Evolutionary conservation across 2,113 vertebrate genomes (phyloP).

Genomic region (Sarotherodon lohbergeri): DNA sequence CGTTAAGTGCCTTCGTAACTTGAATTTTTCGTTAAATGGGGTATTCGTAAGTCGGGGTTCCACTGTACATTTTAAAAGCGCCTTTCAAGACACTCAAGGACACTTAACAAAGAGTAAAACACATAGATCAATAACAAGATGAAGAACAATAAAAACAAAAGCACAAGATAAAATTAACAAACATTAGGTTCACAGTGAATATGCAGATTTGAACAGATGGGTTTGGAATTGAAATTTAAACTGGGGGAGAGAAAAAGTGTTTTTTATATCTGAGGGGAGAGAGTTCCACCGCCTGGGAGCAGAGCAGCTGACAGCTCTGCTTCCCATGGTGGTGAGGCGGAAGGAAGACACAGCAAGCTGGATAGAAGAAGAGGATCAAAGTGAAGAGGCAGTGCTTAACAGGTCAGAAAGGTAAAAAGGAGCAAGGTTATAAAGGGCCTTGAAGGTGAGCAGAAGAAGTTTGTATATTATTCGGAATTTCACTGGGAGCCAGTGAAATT

Average conservation of each 20-base stretch:
- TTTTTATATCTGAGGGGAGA: neutral
- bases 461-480: neutral
- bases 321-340: neutral
- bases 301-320: neutral
- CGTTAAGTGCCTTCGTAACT: no score
- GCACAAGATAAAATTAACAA: neutral
- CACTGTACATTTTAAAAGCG: neutral
- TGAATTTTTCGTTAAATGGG: no score
- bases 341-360: neutral
- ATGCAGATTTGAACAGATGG: neutral
- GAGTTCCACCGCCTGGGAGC: neutral
- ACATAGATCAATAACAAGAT: neutral
- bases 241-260: neutral
- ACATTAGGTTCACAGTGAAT: neutral
- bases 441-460: neutral
- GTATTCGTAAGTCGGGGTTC: no score
- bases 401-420: neutral
- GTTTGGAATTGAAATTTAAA: neutral
- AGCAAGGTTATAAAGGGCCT: neutral
- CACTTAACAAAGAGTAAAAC: neutral
- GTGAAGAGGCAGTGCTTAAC: rapidly evolving
- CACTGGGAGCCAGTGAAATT: neutral
- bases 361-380: neutral
- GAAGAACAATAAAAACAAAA: neutral
- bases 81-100: neutral